Evolutionary conservation across 2,113 vertebrate species (phyloP).

Genomic region (Corynorhinus townsendii): DNA sequence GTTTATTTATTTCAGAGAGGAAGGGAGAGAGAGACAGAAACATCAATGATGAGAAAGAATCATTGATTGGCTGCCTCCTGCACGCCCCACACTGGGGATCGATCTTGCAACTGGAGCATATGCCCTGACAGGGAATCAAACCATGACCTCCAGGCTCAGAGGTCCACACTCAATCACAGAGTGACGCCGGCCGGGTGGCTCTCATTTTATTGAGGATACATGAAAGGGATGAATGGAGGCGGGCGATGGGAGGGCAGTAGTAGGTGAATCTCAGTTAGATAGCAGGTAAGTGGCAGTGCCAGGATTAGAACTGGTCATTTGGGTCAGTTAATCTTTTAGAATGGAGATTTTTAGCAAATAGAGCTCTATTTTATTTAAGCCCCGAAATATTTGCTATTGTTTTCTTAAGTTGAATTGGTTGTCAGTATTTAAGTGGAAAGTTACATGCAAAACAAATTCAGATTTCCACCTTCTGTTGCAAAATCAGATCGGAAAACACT

Average conservation of each 20-base stretch:
- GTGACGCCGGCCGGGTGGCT: no score
- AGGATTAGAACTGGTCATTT: background rate
- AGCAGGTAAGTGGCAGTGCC: background rate
- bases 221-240: background rate
- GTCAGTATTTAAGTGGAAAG: background rate
- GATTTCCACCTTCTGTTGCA: background rate
- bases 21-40: no score
- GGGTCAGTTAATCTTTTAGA: background rate
- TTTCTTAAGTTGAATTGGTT: background rate
- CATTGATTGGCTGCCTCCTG: no score
- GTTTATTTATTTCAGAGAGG: no score
- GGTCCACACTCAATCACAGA: no score
- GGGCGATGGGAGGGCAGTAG: no score
- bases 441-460: background rate
- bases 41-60: no score
- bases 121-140: no score
- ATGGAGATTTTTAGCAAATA: background rate
- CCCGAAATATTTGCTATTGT: background rate
- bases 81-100: no score
- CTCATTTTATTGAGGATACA: background rate
- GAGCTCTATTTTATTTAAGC: background rate
- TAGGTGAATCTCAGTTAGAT: background rate
- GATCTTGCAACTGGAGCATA: no score
- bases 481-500: background rate
- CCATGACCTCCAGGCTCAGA: no score